These are phyloP conservation scores for Agrenia bidenticulata DNA, from an alignment of 2,888 invertebrate genomes.

Conservation along the genomic window DNA sequence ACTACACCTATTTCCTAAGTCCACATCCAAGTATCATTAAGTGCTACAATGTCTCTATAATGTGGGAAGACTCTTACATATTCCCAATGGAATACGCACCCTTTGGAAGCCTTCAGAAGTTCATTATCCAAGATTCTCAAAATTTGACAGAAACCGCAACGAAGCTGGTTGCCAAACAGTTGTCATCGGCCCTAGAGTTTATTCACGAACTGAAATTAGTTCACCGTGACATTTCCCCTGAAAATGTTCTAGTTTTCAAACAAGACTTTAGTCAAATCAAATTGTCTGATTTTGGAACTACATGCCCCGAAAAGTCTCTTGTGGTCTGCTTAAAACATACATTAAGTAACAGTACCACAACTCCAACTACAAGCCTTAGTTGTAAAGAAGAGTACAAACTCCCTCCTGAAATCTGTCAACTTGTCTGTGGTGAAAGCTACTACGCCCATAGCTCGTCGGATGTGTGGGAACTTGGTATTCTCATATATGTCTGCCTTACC, in stretches of 20 bases:
- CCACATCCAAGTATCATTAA: slow-evolving; percentile 77
- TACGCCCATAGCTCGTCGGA: slow-evolving; percentile 67
- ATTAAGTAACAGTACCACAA: no score
- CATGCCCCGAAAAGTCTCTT: slow-evolving; percentile 9
- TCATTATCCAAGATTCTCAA: slow-evolving; percentile 63
- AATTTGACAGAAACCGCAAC: slow-evolving; percentile 71
- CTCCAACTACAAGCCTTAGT: no score
- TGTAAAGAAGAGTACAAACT: slow-evolving; percentile 10
- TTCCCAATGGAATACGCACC: slow-evolving; percentile 75
- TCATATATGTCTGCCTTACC: slow-evolving; percentile 67
- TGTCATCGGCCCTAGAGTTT: slow-evolving; percentile 74
- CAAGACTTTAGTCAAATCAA: slow-evolving; percentile 67
- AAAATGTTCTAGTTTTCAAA: slow-evolving; percentile 72
- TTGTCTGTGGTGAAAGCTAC: slow-evolving; percentile 65
- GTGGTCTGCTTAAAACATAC: slow-evolving; percentile 4
- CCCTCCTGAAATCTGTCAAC: slow-evolving; percentile 64
- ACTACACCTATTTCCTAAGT: slow-evolving; percentile 74
- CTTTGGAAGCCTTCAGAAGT: slow-evolving; percentile 68
- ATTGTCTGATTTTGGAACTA: slow-evolving; percentile 70
- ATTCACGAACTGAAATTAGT: slow-evolving; percentile 75
- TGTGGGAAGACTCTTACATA: slow-evolving; percentile 62
- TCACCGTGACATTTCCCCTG: slow-evolving; percentile 72
- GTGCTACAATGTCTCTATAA: slow-evolving; percentile 71
- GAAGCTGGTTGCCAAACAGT: slow-evolving; percentile 83
- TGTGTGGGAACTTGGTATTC: slow-evolving; percentile 75